These are phyloP conservation scores for Penaeus japonicus DNA, from an alignment of 1,140 invertebrate genomes.

Conservation along the genomic window DNA sequence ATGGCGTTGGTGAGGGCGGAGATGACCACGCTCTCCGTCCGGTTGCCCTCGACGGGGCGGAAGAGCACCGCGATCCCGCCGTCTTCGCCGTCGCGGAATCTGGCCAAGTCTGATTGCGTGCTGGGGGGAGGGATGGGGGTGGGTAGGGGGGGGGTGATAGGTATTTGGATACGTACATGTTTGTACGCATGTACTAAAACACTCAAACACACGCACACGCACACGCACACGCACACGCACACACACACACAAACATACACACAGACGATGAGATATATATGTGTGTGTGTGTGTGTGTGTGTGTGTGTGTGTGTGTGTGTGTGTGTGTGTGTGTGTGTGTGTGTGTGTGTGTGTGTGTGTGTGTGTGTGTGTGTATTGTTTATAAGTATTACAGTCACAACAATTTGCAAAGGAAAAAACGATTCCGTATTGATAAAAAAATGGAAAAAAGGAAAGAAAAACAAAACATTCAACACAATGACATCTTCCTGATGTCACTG, in stretches of 20 bases:
- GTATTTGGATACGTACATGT: not conserved
- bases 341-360: too few relatives aligned
- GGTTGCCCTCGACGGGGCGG: not conserved
- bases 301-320: too few relatives aligned
- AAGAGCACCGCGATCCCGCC: constrained; percentile 16
- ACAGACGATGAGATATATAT: not conserved
- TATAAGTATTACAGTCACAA: too few relatives aligned
- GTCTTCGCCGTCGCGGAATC: constrained; percentile 32
- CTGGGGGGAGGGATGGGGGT: not conserved
- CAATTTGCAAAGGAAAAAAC: too few relatives aligned
- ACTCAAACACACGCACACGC: not conserved
- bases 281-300: too few relatives aligned
- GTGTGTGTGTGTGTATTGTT: too few relatives aligned
- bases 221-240: constrained; percentile 11
- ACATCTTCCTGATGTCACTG: too few relatives aligned
- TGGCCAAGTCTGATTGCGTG: not conserved
- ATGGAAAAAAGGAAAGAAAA: too few relatives aligned
- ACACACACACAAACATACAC: constrained; percentile 2
- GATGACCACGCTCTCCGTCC: not conserved
- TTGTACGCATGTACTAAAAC: not conserved
- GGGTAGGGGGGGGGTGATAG: not conserved
- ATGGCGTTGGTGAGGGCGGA: constrained; percentile 23
- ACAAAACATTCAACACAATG: too few relatives aligned
- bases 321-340: too few relatives aligned
- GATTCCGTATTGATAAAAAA: too few relatives aligned